Percentiles rank a stretch among this genome's conserved stretches.
Conservation (phyloP, 2,113 vertebrate genomes). For the Syrmaticus mikado region DNA sequence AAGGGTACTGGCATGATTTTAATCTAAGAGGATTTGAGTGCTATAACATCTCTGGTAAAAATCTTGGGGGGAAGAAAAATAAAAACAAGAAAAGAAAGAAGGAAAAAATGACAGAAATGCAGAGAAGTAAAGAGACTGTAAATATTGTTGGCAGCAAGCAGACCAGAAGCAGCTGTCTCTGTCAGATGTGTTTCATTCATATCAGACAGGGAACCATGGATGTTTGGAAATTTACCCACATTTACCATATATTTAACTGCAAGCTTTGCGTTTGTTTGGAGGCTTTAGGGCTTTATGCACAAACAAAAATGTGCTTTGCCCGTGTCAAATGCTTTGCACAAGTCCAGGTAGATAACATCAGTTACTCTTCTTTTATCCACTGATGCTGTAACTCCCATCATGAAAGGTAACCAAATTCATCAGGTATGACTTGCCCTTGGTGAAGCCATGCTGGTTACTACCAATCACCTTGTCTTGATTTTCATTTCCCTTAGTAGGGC, state of each 20-base stretch:
- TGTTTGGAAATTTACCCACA: conserved; percentile 42
- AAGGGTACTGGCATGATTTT: neutral
- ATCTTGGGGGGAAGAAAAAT: neutral
- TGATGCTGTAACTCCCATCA: too few species aligned
- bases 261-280: conserved; percentile 17
- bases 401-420: too few species aligned
- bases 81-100: too few species aligned
- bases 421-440: too few species aligned
- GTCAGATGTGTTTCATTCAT: conserved; percentile 27
- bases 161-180: conserved; percentile 39
- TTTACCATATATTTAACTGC: conserved; percentile 9
- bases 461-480: too few species aligned
- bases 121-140: neutral
- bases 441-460: too few species aligned
- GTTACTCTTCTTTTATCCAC: too few species aligned
- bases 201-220: conserved; percentile 10
- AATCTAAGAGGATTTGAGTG: neutral
- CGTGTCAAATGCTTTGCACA: neutral
- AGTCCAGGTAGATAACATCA: too few species aligned
- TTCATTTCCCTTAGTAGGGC: too few species aligned
- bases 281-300: neutral
- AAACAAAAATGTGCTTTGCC: neutral
- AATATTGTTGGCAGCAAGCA: conserved; percentile 27
- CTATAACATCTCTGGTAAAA: neutral
- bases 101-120: neutral